Evolutionary conservation across 64 coral and sea anemone species (phyloP).

Genomic region (Porites lutea): DNA sequence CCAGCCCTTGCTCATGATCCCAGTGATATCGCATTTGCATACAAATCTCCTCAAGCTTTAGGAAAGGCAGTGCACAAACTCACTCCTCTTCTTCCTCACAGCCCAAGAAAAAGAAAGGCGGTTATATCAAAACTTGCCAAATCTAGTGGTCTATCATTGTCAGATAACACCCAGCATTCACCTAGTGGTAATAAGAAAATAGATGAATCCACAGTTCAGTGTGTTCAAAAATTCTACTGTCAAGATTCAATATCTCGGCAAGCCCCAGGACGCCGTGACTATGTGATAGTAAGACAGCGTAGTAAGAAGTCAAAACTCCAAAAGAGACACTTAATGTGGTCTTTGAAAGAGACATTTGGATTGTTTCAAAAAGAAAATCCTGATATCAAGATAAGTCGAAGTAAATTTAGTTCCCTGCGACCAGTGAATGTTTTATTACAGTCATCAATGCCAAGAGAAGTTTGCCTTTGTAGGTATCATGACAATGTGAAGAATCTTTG

Average conservation of each 20-base stretch:
- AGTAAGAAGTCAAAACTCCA: slow-evolving; percentile 64
- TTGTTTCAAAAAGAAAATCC: slow-evolving; percentile 75
- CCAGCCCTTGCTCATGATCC: not conserved
- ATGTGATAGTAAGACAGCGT: slow-evolving; percentile 25
- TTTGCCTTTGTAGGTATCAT: slow-evolving; percentile 69
- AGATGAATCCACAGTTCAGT: slow-evolving; percentile 9
- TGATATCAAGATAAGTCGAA: slow-evolving; percentile 62
- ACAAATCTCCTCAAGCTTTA: slow-evolving; percentile 15
- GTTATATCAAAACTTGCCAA: slow-evolving; percentile 11
- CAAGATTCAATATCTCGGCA: slow-evolving; percentile 67
- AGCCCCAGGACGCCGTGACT: slow-evolving; percentile 68
- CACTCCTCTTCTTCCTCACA: not conserved
- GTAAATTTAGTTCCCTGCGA: slow-evolving; percentile 67
- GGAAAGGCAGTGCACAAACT: slow-evolving; percentile 24
- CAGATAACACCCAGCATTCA: slow-evolving; percentile 2
- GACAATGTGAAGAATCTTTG: slow-evolving; percentile 72
- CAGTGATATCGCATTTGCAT: slow-evolving; percentile 9
- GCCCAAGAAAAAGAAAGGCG: slow-evolving; percentile 37
- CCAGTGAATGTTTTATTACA: slow-evolving; percentile 72
- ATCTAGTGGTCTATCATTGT: slow-evolving; percentile 33
- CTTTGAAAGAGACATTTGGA: slow-evolving; percentile 73
- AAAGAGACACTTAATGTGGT: slow-evolving; percentile 66
- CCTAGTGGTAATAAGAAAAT: slow-evolving; percentile 48
- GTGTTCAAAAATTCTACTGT: slow-evolving; percentile 57
- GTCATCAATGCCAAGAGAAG: slow-evolving; percentile 54